Evolutionary conservation across 2,113 vertebrate genomes (phyloP).

Genomic region (Neogobius melanostomus): DNA sequence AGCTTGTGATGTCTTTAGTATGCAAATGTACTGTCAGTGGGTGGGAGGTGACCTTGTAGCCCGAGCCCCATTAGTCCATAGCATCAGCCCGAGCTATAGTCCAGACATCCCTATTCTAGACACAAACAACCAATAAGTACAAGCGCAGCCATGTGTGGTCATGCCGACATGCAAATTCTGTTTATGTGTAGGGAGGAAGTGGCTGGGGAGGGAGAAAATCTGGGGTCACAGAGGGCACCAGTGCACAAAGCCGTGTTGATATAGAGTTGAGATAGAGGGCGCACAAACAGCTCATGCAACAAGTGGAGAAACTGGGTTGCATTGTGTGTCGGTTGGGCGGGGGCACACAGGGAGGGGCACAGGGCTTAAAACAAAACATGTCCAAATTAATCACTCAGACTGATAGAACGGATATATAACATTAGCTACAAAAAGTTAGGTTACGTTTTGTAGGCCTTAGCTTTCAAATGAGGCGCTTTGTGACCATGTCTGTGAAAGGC

Average conservation of each 20-base stretch:
- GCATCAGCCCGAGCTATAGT: not conserved
- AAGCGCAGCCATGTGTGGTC: slow-evolving; percentile 27
- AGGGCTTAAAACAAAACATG: slow-evolving; percentile 21
- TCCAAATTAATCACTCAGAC: no score
- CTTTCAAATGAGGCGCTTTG: no score
- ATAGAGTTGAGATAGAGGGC: slow-evolving; percentile 65
- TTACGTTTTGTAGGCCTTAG: no score
- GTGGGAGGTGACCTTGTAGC: not conserved
- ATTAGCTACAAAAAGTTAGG: no score
- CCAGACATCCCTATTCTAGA: slow-evolving; percentile 12
- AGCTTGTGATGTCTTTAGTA: not conserved
- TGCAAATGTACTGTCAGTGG: slow-evolving; percentile 5
- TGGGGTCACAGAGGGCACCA: slow-evolving; percentile 55
- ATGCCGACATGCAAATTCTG: slow-evolving; percentile 33
- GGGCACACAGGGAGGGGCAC: slow-evolving; percentile 16
- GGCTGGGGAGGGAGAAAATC: slow-evolving; percentile 10
- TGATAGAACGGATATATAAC: no score
- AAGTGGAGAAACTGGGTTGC: slow-evolving; percentile 63
- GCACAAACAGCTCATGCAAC: slow-evolving; percentile 63
- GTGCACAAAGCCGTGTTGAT: slow-evolving; percentile 70
- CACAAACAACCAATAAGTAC: slow-evolving; percentile 22
- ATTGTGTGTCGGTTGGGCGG: slow-evolving; percentile 60
- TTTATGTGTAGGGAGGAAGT: slow-evolving; percentile 14
- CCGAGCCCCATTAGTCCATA: not conserved
- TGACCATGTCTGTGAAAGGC: no score